These are phyloP conservation scores for Ophioninae sp. DNA, from an alignment of 2,888 invertebrate species.

Conservation along the genomic window DNA sequence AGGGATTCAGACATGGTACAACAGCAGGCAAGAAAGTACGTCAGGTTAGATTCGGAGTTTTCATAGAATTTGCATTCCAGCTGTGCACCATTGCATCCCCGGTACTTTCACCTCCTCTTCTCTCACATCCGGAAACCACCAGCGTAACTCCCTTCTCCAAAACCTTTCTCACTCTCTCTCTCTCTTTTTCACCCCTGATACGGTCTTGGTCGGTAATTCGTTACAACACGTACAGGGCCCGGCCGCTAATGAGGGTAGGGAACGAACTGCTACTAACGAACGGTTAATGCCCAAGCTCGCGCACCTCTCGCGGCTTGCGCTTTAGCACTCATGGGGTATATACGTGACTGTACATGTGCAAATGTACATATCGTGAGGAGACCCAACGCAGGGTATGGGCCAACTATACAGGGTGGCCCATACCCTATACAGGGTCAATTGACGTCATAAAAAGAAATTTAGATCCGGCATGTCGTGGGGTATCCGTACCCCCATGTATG, in stretches of 20 bases:
- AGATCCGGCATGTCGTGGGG: no score
- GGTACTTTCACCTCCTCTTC: not conserved
- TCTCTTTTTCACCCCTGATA: conserved; percentile 29
- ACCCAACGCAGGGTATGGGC: conserved; percentile 29
- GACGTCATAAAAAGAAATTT: no score
- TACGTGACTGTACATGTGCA: conserved; percentile 17
- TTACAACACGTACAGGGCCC: conserved; percentile 70
- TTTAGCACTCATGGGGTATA: conserved; percentile 44
- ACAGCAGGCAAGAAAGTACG: conserved; percentile 53
- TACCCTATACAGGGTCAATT: no score
- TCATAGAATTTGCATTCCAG: conserved; percentile 75
- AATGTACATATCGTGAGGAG: conserved; percentile 11
- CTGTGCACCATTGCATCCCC: conserved; percentile 63
- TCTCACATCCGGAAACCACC: conserved; percentile 9
- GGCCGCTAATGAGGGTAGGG: conserved; percentile 76
- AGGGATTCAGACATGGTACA: conserved; percentile 46
- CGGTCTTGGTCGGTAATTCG: conserved; percentile 71
- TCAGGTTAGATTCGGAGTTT: conserved; percentile 69
- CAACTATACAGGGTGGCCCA: no score
- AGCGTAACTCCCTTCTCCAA: conserved; percentile 13
- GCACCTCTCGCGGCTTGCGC: conserved; percentile 49
- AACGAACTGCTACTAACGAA: conserved; percentile 74
- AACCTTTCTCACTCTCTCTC: conserved; percentile 14
- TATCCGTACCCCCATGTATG: no score
- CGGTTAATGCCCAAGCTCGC: conserved; percentile 72